Conservation (phyloP, 2,113 vertebrate species). For the Anarrhichthys ocellatus region DNA sequence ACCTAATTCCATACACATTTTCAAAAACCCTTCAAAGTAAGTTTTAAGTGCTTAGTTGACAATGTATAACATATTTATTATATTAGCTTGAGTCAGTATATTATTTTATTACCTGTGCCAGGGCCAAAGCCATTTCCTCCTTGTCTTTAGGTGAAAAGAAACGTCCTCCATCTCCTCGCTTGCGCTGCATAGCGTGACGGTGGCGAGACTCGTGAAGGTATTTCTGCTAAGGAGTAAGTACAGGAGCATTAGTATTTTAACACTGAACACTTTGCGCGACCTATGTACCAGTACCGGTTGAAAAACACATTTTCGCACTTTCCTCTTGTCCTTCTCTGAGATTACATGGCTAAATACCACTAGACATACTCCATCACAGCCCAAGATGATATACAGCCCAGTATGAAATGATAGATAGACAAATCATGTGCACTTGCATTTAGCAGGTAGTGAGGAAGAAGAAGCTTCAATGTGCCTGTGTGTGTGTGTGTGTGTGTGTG, state of each 20-base stretch:
- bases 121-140: slow-evolving; percentile 86
- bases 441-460: neutral
- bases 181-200: slow-evolving; percentile 96
- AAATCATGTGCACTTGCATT: neutral
- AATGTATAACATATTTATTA: neutral
- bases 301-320: neutral
- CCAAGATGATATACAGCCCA: neutral
- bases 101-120: slow-evolving; percentile 85
- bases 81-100: neutral
- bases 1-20: neutral
- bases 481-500: neutral
- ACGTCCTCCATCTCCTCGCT: slow-evolving; percentile 94
- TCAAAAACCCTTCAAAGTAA: neutral
- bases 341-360: neutral
- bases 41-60: neutral
- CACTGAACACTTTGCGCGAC: neutral
- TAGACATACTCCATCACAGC: neutral
- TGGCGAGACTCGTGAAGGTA: slow-evolving; percentile 97
- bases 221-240: slow-evolving; percentile 85
- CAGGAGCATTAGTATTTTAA: neutral
- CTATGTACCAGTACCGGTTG: neutral
- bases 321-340: neutral
- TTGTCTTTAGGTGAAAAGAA: slow-evolving; percentile 99
- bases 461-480: neutral
- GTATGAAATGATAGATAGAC: neutral